Percentiles rank a stretch among this genome's conserved stretches.
Evolutionary conservation across 92 coral and sea anemone genomes (phyloP).

Genomic region (Micromussa lordhowensis): DNA sequence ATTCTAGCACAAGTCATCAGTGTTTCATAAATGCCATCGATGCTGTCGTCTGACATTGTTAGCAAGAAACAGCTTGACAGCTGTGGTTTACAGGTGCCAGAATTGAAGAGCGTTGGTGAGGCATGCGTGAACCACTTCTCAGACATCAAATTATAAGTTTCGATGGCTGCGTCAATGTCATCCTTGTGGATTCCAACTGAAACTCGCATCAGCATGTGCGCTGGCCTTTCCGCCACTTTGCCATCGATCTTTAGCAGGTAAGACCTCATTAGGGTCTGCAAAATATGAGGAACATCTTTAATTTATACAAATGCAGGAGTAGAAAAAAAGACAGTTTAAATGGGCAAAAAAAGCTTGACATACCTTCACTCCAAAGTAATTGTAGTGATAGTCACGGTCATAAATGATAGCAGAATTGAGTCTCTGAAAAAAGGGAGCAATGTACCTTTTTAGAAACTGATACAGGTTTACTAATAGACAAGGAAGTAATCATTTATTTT

Average conservation of each 20-base stretch:
- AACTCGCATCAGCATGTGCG: constrained; percentile 98
- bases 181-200: constrained; percentile 93
- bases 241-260: constrained; percentile 90
- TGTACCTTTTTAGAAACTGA: not conserved
- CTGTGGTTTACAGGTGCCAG: constrained; percentile 95
- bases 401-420: constrained; percentile 95
- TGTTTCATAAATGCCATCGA: constrained; percentile 97
- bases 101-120: constrained; percentile 92
- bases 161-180: constrained; percentile 89
- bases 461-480: not conserved
- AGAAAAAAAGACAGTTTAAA: not conserved
- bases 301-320: no score
- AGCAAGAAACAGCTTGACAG: constrained; percentile 93
- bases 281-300: not conserved
- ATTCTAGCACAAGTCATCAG: constrained; percentile 93
- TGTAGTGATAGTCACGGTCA: constrained; percentile 94
- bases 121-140: constrained; percentile 99
- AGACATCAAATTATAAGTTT: constrained; percentile 89
- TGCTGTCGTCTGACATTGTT: constrained; percentile 92
- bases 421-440: constrained; percentile 53
- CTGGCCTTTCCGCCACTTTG: constrained; percentile 94
- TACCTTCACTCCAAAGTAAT: constrained; percentile 99
- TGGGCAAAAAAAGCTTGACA: not conserved
- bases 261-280: constrained; percentile 93
- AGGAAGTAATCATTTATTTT: not conserved